phyloP scores from a whole-genome alignment of 2,888 invertebrate genomes.

The Chouioia cunea region DNA sequence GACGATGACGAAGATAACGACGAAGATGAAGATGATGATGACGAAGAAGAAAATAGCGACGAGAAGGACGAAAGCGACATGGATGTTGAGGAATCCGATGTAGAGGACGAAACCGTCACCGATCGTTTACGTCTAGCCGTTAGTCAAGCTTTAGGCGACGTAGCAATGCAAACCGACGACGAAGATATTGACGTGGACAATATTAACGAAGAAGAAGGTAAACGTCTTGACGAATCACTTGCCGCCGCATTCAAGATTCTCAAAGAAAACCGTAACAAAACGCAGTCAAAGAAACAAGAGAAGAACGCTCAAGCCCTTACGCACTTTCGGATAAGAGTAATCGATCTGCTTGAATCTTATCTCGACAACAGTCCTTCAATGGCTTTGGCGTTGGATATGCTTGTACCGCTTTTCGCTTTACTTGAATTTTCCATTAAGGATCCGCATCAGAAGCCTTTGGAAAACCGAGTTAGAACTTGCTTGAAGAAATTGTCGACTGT shows the following conservation, averaged over 20 bases:
- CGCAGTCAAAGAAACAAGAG: constrained; percentile 69
- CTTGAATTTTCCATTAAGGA: constrained; percentile 80
- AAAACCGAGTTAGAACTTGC: constrained; percentile 74
- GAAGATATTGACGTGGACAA: constrained; percentile 82
- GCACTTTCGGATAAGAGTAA: constrained; percentile 80
- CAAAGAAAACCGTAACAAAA: constrained; percentile 58
- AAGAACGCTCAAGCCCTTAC: constrained; percentile 77
- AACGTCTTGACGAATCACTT: constrained; percentile 78
- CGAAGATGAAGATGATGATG: constrained; percentile 67
- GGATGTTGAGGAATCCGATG: constrained; percentile 68
- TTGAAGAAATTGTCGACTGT: constrained; percentile 74
- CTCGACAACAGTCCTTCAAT: constrained; percentile 79
- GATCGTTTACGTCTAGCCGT: constrained; percentile 81
- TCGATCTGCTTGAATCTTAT: constrained; percentile 82
- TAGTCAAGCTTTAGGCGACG: constrained; percentile 77
- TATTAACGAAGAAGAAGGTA: constrained; percentile 82
- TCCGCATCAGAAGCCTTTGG: constrained; percentile 76
- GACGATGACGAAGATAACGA: constrained; percentile 62
- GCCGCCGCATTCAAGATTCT: constrained; percentile 80
- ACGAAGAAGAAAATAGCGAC: constrained; percentile 73
- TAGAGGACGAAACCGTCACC: constrained; percentile 75
- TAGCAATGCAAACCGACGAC: constrained; percentile 73
- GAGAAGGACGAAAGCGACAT: constrained; percentile 59
- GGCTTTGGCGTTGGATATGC: constrained; percentile 77
- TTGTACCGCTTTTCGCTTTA: constrained; percentile 77